Conservation (phyloP, 2,888 invertebrate genomes). For the Mantis religiosa region DNA sequence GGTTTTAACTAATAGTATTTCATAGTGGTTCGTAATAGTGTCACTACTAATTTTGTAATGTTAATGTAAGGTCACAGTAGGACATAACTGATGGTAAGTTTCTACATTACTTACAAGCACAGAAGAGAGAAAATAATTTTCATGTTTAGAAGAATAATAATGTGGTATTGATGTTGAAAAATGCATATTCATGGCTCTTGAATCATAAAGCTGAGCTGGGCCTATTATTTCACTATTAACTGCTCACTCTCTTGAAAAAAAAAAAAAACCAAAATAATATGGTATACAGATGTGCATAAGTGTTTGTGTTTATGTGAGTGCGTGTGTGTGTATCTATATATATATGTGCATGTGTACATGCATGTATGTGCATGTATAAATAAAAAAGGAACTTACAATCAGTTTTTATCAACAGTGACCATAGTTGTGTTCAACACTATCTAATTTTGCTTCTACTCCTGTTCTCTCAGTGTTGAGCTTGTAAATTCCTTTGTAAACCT, state of each 20-base stretch:
- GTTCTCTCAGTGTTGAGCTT: neutral
- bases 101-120: neutral
- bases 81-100: neutral
- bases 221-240: neutral
- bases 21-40: neutral
- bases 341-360: too few species aligned
- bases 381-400: neutral
- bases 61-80: neutral
- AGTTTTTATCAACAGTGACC: neutral
- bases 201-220: neutral
- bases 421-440: neutral
- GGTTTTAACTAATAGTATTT: conserved; percentile 12
- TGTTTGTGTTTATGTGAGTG: too few species aligned
- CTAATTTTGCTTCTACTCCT: neutral
- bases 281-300: neutral
- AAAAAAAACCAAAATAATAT: neutral
- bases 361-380: neutral
- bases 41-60: neutral
- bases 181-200: neutral
- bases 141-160: neutral
- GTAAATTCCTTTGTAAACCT: neutral
- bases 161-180: neutral
- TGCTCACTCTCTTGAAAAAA: neutral
- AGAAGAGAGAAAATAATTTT: neutral
- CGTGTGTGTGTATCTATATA: neutral